These are phyloP conservation scores for Zenarchopterus dispar DNA, from an alignment of 2,797 vertebrate species.

Conservation along the genomic window DNA sequence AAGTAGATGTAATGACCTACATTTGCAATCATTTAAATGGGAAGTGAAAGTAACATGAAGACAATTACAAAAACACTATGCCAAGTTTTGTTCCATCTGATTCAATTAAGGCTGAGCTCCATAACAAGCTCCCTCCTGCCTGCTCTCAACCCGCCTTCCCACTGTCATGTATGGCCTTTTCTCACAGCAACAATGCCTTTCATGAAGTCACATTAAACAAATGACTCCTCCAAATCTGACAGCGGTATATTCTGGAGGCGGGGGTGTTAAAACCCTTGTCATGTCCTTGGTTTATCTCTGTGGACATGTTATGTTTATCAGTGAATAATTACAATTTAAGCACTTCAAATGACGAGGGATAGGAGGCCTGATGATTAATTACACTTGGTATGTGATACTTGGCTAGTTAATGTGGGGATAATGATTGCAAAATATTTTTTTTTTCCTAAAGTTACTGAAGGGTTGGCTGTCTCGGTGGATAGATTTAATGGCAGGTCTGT, in stretches of 20 bases:
- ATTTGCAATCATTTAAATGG: slow-evolving; percentile 70
- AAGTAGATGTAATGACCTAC: slow-evolving; percentile 55
- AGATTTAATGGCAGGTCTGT: too few relatives aligned
- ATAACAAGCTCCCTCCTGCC: slow-evolving; percentile 53
- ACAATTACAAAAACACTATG: slow-evolving; percentile 69
- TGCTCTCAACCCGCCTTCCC: slow-evolving; percentile 30
- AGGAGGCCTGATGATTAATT: slow-evolving; percentile 77
- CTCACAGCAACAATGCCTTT: slow-evolving; percentile 55
- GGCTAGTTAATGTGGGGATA: slow-evolving; percentile 62
- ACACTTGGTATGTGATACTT: slow-evolving; percentile 54
- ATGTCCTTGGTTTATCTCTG: slow-evolving; percentile 65
- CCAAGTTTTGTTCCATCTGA: slow-evolving; percentile 70
- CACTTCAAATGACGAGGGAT: slow-evolving; percentile 73
- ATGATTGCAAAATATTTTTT: slow-evolving; percentile 52
- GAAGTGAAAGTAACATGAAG: slow-evolving; percentile 73
- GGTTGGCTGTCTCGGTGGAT: neutral
- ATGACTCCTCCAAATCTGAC: slow-evolving; percentile 63
- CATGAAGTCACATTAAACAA: slow-evolving; percentile 74
- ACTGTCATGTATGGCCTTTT: slow-evolving; percentile 57
- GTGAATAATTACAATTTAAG: slow-evolving; percentile 80
- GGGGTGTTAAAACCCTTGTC: slow-evolving; percentile 51
- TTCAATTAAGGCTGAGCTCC: slow-evolving; percentile 76
- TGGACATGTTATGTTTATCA: slow-evolving; percentile 71
- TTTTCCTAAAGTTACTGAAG: slow-evolving; percentile 33
- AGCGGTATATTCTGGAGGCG: slow-evolving; percentile 51